Evolutionary conservation across 2,113 vertebrate genomes (phyloP).

Genomic region (Dicentrarchus labrax): DNA sequence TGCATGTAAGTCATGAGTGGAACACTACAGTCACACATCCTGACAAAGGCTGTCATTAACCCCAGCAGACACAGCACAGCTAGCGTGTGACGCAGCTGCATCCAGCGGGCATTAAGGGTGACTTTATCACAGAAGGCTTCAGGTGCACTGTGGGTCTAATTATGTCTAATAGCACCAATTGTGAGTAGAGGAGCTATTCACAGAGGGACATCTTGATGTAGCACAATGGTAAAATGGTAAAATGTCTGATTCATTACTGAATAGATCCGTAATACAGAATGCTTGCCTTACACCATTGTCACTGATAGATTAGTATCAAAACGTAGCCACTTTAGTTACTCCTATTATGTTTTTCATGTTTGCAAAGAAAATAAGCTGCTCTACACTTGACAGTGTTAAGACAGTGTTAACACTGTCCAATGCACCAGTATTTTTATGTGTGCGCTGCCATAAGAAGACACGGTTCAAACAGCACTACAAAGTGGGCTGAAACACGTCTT

Average conservation of each 20-base stretch:
- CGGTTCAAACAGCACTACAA: constrained; percentile 7
- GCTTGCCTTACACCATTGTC: not conserved
- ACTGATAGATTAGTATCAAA: not conserved
- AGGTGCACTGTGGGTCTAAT: constrained; percentile 47
- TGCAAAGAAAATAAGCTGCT: not conserved
- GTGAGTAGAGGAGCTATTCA: constrained; percentile 7
- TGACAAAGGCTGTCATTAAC: constrained; percentile 33
- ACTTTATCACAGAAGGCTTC: constrained; percentile 24
- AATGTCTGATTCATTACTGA: not conserved
- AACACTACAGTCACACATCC: constrained; percentile 28
- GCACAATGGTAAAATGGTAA: not conserved
- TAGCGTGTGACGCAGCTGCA: constrained; percentile 28
- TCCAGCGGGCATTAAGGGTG: constrained; percentile 20
- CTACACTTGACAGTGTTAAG: not conserved
- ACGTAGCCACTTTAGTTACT: not conserved
- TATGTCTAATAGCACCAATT: constrained; percentile 45
- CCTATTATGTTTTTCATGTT: not conserved
- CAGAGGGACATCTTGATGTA: constrained; percentile 8
- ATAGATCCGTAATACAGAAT: not conserved
- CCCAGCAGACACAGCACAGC: constrained; percentile 1
- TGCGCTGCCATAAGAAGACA: not conserved
- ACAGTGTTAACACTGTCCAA: not conserved
- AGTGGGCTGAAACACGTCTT: constrained; percentile 1
- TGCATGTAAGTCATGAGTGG: constrained; percentile 8
- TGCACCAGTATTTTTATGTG: not conserved